Evolutionary conservation across 2,797 vertebrate genomes (phyloP), one percentile per base, ranked within the genome.

Genomic region (Ptychadena robeensis): DNA sequence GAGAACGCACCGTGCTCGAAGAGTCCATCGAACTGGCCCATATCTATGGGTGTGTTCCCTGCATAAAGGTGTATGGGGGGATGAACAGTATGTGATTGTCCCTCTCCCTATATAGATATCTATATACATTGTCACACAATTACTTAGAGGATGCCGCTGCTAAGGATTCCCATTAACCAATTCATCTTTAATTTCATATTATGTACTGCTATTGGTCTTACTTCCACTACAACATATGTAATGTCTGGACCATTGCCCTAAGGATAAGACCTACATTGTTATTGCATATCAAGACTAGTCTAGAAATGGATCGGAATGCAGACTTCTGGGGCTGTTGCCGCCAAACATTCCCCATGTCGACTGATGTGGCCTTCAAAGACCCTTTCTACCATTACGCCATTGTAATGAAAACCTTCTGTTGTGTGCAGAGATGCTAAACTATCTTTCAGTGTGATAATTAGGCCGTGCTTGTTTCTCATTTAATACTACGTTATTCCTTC

Each of bases 191-290:
- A 34, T 69, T 22, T 7, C 48, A 79, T 35, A 15, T 57, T 10
- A 9, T 61, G n/a, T 18, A 11, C 32, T 32, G 40, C n/a, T 44
- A 68, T 28, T 6, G 30, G 40, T 12, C 22, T 37, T 38, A 37
- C 64, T 53, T 53, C n/a, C 12, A 35, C 11, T 68, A 53, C 22
- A 66, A 53, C 28, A 64, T 30, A 78, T 34, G 75, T 68, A 57
- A 78, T 68, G 75, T 78, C 75, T 78, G 64, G n/a, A 68, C 44
- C 44, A 30, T 31, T 57, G 64, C 40, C 75, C 75, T 68, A 1
- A 57, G 40, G 75, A 31, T 7, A 48, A 15, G 75, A 53, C 63
- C 64, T 14, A 67, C 75, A 66, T 67, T 66, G 61, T 48, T n/a
- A n/a, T n/a, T 77, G 22, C 28, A 30, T 25, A 64, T 10, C 27